Percentiles rank a stretch among this genome's conserved stretches.
phyloP scores from a whole-genome alignment of 1,140 invertebrate genomes.

The Hydropsyche tenuis region DNA sequence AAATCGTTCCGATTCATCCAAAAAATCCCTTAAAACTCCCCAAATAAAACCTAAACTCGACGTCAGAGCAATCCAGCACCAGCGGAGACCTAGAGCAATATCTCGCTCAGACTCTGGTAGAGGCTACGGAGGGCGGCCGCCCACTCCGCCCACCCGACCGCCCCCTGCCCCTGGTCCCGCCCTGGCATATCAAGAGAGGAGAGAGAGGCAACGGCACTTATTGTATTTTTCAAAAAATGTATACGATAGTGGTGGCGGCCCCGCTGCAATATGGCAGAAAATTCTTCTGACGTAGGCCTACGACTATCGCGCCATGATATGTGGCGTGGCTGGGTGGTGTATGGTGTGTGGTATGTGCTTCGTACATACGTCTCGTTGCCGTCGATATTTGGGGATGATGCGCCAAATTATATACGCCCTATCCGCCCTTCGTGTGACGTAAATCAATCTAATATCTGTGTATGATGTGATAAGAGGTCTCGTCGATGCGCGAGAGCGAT shows the following conservation, averaged over 20 bases:
- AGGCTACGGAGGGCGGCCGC: conserved; percentile 29
- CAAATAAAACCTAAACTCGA: conserved; percentile 20
- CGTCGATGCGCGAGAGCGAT: not conserved
- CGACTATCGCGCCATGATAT: not conserved
- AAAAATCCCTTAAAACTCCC: no score
- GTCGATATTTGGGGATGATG: conserved; percentile 21
- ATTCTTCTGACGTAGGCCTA: conserved; percentile 38
- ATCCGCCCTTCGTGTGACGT: conserved; percentile 21
- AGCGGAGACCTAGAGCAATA: conserved; percentile 45
- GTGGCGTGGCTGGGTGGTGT: not conserved
- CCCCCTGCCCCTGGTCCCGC: conserved; percentile 19
- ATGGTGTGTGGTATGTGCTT: not conserved
- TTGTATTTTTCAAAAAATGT: conserved; percentile 51
- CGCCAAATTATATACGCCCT: conserved; percentile 28
- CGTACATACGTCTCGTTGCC: not conserved
- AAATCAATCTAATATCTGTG: conserved; percentile 33
- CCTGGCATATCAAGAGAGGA: conserved; percentile 39
- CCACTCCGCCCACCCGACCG: conserved; percentile 23
- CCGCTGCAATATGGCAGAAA: conserved; percentile 42
- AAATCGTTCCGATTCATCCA: no score
- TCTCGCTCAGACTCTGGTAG: conserved; percentile 49
- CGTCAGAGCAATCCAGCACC: conserved; percentile 1
- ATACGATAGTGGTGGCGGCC: conserved; percentile 34
- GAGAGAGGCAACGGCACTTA: conserved; percentile 36
- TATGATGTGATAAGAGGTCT: conserved; percentile 35